Evolutionary conservation across 2,113 vertebrate species (phyloP).

Genomic region (Colistium nudipinnis): DNA sequence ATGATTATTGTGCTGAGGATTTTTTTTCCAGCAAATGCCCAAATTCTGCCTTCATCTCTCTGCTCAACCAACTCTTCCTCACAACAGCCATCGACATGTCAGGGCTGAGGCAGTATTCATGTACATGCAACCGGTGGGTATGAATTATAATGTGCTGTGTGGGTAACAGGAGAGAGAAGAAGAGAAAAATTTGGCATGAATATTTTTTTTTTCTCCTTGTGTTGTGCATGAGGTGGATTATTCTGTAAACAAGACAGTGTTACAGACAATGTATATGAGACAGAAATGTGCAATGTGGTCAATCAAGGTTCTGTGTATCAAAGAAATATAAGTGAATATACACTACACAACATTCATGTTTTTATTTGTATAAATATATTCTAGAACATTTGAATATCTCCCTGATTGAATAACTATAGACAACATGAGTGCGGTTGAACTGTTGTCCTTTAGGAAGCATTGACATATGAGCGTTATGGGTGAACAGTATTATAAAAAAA

Average conservation of each 20-base stretch:
- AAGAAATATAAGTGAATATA: too few species aligned
- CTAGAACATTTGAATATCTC: too few species aligned
- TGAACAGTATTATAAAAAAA: too few species aligned
- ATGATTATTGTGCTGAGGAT: background rate
- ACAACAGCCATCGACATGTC: background rate
- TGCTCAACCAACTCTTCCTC: background rate
- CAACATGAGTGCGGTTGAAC: too few species aligned
- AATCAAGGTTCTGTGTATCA: background rate
- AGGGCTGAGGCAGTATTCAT: background rate
- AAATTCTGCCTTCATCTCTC: background rate
- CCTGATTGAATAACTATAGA: too few species aligned
- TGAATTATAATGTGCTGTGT: conserved; percentile 17
- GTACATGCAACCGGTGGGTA: conserved; percentile 24
- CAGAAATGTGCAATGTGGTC: too few species aligned
- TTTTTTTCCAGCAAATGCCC: background rate
- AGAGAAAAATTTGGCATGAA: background rate
- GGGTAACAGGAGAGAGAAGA: background rate
- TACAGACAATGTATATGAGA: too few species aligned
- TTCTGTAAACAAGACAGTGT: too few species aligned
- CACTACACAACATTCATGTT: too few species aligned
- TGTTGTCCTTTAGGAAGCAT: too few species aligned
- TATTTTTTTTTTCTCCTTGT: background rate
- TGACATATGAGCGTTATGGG: too few species aligned
- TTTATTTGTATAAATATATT: too few species aligned
- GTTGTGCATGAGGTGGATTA: background rate